Base-by-base conservation (phyloP, 2,888 invertebrate species). In the Adelognathus sp. region DNA sequence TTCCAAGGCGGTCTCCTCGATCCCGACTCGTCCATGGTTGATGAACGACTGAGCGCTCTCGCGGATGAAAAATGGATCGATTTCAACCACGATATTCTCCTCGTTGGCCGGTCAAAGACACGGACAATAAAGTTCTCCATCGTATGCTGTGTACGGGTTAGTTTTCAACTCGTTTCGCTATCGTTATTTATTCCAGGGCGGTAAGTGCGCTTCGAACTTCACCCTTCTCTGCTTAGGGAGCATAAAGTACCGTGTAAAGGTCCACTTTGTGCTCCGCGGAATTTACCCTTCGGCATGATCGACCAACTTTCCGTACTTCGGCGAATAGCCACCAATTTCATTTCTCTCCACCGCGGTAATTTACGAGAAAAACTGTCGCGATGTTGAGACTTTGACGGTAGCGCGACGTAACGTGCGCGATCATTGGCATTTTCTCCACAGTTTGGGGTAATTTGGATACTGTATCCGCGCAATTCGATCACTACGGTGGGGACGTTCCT, bases 1-100 rank as follows among this genome's bases (percentile, higher is more conserved):
- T 77, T 75, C 80, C 80, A 80, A 6, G 36, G 2, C 14, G 31
- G 6, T n/a, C 33, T 29, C 14, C 33, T 58, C 2, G 27, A 9
- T 46, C 24, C 14, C 2, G 33, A 58, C 60, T 50, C 60, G 21
- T 33, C 36, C 70, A 70, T 70, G 61, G 61, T 61, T 27, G 41
- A 44, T 41, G 39, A 27, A 41, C 61, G 41, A 61, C 61, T 61
- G 41, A 61, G 24, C 41, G n/a, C 41, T 61, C 41, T 41, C 27
- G 9, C 61, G 27, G 14, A 41, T 41, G 16, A 14, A 27, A 14
- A 61, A 61, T 24, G 27, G 27, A 41, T 61, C 61, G 61, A 60
- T 41, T 14, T 14, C 27, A n/a, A 21, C 16, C 18, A 18, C 21
- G 33, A 33, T 36, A 9, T 56, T 18, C 56, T 31, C 6, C 9